phyloP scores from a whole-genome alignment of 2,113 vertebrate species.

The Oxyura jamaicensis region DNA sequence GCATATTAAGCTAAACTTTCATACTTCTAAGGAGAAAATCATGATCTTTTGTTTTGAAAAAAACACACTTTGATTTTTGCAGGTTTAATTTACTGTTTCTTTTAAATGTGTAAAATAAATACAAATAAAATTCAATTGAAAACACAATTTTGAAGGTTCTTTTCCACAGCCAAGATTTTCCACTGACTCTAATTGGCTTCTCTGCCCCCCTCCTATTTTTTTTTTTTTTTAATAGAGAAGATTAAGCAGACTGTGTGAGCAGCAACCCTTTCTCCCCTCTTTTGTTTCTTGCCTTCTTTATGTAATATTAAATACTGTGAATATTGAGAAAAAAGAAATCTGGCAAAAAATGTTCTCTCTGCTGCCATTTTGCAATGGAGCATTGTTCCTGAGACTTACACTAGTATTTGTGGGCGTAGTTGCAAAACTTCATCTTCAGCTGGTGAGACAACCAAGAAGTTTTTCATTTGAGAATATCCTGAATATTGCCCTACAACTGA shows the following conservation, averaged over 20 bases:
- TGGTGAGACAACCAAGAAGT: not conserved
- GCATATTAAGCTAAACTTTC: not conserved
- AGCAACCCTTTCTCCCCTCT: slow-evolving; percentile 21
- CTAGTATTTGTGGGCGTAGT: not conserved
- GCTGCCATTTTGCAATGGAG: slow-evolving; percentile 25
- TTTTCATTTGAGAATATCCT: not conserved
- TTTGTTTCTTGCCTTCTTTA: slow-evolving; percentile 44
- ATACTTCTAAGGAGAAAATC: not conserved
- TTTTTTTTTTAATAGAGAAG: not conserved
- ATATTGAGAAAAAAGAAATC: slow-evolving; percentile 5
- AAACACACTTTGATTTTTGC: not conserved
- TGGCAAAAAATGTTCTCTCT: slow-evolving; percentile 1
- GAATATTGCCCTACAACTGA: not conserved
- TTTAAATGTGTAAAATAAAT: not conserved
- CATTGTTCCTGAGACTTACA: not conserved
- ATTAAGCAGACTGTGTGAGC: not conserved
- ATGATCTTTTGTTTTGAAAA: not conserved
- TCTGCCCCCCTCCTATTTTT: not conserved
- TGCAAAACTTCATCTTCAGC: slow-evolving; percentile 4
- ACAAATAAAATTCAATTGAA: not conserved
- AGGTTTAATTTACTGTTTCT: not conserved
- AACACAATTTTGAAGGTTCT: not conserved
- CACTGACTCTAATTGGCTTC: not conserved
- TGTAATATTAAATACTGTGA: not conserved
- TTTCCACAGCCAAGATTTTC: not conserved